Evolutionary conservation across 2,888 invertebrate species (phyloP), one percentile per base, ranked within the genome.

Genomic region (Drosophila suboccidentalis): DNA sequence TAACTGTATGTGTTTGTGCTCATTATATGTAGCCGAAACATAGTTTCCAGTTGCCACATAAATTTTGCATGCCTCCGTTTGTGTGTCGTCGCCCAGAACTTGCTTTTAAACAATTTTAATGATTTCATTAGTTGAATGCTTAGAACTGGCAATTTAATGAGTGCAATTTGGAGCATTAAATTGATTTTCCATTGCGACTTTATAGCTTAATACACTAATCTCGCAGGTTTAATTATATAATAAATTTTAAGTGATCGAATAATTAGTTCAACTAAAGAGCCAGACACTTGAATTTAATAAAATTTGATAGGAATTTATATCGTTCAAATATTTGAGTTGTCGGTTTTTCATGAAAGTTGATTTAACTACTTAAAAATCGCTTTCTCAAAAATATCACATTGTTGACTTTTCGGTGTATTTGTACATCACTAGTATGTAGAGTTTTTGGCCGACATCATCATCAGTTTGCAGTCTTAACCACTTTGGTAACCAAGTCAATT

Each of bases 11-110:
- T 60, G 61, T 59, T 47, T 53, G 67, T 70, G 69, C 78, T 78
- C 62, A 77, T 77, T 82, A 73, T 71, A 60, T 78, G 66, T 75
- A 71, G 74, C 76, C 71, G 68, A 86, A 86, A 83, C 84, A 86
- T 86, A 77, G 83, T 80, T 81, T 86, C 79, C 60, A 81, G 81
- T 78, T 79, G 84, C 84, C 84, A 82, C 84, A 84, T 84, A 79
- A 79, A 84, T 82, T 84, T 84, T 81, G 79, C 75, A 84, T 86
- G 70, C 60, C 53, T 61, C 63, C 70, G 59, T 70, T 58, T 55
- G 50, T 63, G 71, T 62, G 63, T 55, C 49, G 54, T 36, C 57
- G 49, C 53, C 39, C 47, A 60, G 58, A 75, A 78, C 67, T 77
- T 78, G 76, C 67, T 74, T 80, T 80, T 74, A 78, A 85, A 75